Evolutionary conservation across 2,888 invertebrate genomes (phyloP), one percentile per base, ranked within the genome.

Genomic region (Machimus rusticus): DNA sequence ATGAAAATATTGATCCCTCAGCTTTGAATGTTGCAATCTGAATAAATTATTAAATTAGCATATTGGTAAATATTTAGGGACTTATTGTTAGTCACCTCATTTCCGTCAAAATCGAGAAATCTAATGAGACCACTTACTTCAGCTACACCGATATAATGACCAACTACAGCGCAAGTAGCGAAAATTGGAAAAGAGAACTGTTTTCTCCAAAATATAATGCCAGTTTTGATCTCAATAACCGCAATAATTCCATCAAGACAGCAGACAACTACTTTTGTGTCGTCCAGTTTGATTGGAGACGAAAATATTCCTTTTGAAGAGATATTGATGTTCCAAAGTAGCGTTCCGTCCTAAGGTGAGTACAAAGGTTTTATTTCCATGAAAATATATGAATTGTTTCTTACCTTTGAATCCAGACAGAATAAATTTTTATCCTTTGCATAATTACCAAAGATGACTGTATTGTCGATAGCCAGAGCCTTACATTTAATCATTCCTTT

Each of bases 1-100:
- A 95, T 2, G 97, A 96, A 93, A 96, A 97, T 89, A 97, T 94
- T 89, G 96, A 95, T 12, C 95, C 95, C 87, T 93, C 93, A 14
- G 94, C 94, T 86, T 93, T 92, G 90, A 94, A 94, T 43, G 91
- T 93, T 94, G 95, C 95, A 74, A 95, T 91, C 96, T 96, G 92
- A 89, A 89, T 90, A 88, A 89, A 88, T 88, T 89, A 88, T 87
- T 89, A 88, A 14, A 86, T 85, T 74, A 31, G 43, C 8, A 19
- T 19, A 51, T 6, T 6, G 4, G 1, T n/a, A n/a, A n/a, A 51
- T 51, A 6, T 51, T 46, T 46, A 14, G 4, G 39, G 2, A 12
- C 0, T n/a, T 16, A 6, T 51, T 43, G 43, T 43, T 46, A 55
- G 43, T 74, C 9, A 94, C 94, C 93, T 93, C 92, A 87, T 93